Conservation (phyloP, 2,113 vertebrate species). For the Cisticola juncidis region DNA sequence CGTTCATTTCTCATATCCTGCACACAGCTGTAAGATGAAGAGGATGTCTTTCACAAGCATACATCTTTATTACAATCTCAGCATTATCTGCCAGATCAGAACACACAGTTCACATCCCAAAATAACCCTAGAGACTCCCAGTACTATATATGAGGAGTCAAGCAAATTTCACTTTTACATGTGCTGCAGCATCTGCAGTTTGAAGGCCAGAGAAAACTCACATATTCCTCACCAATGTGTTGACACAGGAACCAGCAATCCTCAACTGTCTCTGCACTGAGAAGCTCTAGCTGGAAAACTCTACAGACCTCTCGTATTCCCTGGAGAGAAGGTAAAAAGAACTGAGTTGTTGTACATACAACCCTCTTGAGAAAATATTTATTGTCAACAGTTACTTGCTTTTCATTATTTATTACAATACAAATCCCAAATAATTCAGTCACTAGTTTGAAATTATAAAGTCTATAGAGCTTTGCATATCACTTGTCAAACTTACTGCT, state of each 20-base stretch:
- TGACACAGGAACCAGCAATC: neutral
- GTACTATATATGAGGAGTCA: neutral
- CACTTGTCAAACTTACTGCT: neutral
- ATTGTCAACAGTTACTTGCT: neutral
- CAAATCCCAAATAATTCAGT: neutral
- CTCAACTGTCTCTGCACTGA: neutral
- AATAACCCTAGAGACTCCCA: neutral
- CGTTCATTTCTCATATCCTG: neutral
- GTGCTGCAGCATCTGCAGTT: neutral
- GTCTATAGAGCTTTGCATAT: neutral
- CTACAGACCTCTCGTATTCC: neutral
- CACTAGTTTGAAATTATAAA: neutral
- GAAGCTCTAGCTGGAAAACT: neutral
- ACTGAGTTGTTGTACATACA: neutral
- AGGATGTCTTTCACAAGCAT: neutral
- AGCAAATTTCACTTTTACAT: neutral
- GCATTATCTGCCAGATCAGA: neutral
- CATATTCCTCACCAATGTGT: neutral
- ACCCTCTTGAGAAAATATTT: neutral
- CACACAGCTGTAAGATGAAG: neutral
- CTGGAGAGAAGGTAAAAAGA: neutral
- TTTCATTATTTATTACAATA: neutral
- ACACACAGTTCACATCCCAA: neutral
- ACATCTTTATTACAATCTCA: constrained; percentile 22
- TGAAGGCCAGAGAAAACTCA: neutral